Base-by-base conservation (phyloP, 37 sponge, comb jelly and placozoan species). In the Ianthella basta region DNA sequence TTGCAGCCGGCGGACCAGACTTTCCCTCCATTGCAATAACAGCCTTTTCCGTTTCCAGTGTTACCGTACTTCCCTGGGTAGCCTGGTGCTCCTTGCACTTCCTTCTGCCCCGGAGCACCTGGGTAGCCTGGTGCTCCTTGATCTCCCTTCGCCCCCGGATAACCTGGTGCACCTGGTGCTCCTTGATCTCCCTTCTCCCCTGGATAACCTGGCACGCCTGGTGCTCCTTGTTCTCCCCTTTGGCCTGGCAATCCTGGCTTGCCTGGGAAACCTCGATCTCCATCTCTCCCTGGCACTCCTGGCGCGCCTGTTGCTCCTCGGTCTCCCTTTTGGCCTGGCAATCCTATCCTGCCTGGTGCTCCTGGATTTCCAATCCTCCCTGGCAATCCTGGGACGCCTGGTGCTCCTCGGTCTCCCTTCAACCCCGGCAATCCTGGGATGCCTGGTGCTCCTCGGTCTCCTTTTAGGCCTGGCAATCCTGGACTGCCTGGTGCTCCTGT, bases 181-280 rank as follows among this genome's bases (percentile, higher is more conserved):
- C 78, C 78, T 8, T 75, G 15, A 41, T 75, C 78, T 4, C 78
- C 78, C 53, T 75, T 75, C n/a, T 1, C 44, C 6, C 78, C 78
- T 50, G 21, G n/a, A 14, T 50, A 23, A 10, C 32, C 35, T 29
- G 72, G 72, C 6, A 0, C 33, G 12, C 78, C 78, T 13, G 78
- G 78, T 14, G 23, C 37, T 21, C 78, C 78, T 21, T 75, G 15
- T 1, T 75, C 78, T 0, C 78, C 78, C 53, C 40, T 75, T 23
- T 4, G 18, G 1, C 78, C 78, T 50, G 21, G n/a, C 2, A 44
- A 23, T 19, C 32, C 35, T 29, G 72, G 72, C 27, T n/a, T 30
- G 12, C 78, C 78, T 36, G 78, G 78, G 0, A 24, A 39, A 23
- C 78, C 78, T 8, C 40, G 14, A 41, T 75, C 78, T 4, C 78